Evolutionary conservation across 2,113 vertebrate genomes (phyloP), one percentile per base, ranked within the genome.

Genomic region (Puntigrus tetrazona): DNA sequence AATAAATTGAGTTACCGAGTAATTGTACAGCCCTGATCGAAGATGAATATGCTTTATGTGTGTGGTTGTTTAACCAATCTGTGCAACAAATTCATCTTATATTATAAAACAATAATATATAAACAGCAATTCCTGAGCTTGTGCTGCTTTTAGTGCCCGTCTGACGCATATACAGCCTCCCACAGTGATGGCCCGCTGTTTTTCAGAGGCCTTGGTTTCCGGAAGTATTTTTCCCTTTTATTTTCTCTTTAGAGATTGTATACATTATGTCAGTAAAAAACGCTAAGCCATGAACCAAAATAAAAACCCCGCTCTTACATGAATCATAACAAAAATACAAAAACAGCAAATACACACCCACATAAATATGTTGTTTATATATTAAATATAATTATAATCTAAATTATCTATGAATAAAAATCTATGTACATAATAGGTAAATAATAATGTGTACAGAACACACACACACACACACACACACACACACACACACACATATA

Each of bases 111-210:
- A 74, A 74, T 14, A 65, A 14, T 55, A 20, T 5, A 31, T 34
- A 16, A 43, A 43, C 38, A 43, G 27, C 22, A 16, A 45, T 45
- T 73, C 13, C 70, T 45, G 38, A 45, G 38, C 5, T 73, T 69
- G 3, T 11, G 38, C 11, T 69, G 65, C 34, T 22, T 69, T 69
- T 38, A 36, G 31, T 38, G 34, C 11, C 65, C 20, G 31, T 36
- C 8, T 38, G 65, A 69, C 65, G 34, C 65, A 70, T 47, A 25
- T 47, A 25, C 41, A 43, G 41, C 38, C 41, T 27, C 72, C 41
- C 25, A 47, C 72, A 16, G 41, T 16, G 72, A 29, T 74, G 72
- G 72, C 72, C 72, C 72, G 47, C 41, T 74, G n/a, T 74, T 73
- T 45, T 36, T 72, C 38, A 25, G 20, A 27, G 41, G 70, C 43